Conservation (phyloP, 2,797 vertebrate species). For the Oophaga sylvatica region DNA sequence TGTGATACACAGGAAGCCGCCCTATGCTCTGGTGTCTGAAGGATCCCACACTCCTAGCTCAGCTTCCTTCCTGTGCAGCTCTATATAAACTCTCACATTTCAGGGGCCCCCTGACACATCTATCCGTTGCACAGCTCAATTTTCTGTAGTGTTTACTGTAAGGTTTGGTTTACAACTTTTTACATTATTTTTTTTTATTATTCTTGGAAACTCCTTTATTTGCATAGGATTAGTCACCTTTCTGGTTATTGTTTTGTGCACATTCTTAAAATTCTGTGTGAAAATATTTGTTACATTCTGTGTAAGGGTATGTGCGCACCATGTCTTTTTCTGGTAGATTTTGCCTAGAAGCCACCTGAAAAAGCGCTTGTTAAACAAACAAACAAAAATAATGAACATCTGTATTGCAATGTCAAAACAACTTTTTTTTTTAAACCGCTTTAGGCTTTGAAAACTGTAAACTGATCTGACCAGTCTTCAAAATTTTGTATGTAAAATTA, state of each 20-base stretch:
- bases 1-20: conserved; percentile 42
- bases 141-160: too few species aligned
- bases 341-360: too few species aligned
- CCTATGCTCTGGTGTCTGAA: conserved; percentile 24
- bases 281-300: too few species aligned
- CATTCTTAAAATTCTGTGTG: background rate
- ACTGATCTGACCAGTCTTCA: too few species aligned
- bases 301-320: too few species aligned
- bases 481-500: too few species aligned
- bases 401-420: too few species aligned
- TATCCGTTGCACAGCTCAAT: background rate
- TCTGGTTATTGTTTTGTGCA: background rate
- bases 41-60: conserved; percentile 26
- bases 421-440: too few species aligned
- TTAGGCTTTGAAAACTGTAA: too few species aligned
- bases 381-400: too few species aligned
- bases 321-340: too few species aligned
- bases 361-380: too few species aligned
- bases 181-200: background rate
- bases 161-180: background rate
- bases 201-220: background rate
- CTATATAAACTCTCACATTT: conserved; percentile 40
- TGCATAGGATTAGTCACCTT: background rate
- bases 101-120: conserved; percentile 22
- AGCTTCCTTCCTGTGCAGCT: conserved; percentile 47